Percentiles rank a stretch among this genome's conserved stretches.
phyloP scores from a whole-genome alignment of 2,797 vertebrate genomes.

The Rhinoraja longicauda region DNA sequence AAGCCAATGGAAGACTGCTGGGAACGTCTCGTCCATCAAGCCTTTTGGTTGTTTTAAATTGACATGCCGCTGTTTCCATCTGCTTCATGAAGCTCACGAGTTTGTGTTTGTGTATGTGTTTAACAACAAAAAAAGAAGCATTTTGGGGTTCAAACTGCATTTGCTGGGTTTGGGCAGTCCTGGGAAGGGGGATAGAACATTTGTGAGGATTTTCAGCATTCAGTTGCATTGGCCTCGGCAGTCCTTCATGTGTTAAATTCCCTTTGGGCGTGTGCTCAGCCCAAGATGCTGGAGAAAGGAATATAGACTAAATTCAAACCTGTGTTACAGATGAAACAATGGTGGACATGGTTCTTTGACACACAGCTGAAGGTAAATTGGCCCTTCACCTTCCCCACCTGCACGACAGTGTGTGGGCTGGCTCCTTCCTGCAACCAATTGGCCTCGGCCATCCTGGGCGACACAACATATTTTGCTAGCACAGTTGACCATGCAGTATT shows the following conservation, averaged over 20 bases:
- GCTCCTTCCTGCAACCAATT: background rate
- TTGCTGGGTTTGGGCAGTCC: background rate
- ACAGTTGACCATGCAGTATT: background rate
- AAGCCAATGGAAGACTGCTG: background rate
- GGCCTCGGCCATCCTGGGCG: background rate
- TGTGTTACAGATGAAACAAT: background rate
- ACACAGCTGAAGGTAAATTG: background rate
- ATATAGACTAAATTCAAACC: background rate
- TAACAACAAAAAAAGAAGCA: background rate
- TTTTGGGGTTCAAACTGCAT: background rate
- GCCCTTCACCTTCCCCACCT: no score
- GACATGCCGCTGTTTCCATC: background rate
- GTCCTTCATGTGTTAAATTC: background rate
- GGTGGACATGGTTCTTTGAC: no score
- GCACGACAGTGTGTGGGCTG: background rate
- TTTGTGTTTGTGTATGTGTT: background rate
- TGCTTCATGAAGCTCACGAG: slow-evolving; percentile 7
- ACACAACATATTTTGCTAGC: background rate
- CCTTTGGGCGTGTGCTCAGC: background rate
- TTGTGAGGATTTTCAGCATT: no score
- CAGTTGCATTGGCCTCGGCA: background rate
- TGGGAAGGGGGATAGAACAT: background rate
- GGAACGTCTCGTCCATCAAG: background rate
- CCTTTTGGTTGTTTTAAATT: background rate
- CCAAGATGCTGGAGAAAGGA: background rate